phyloP scores from a whole-genome alignment of 1,140 invertebrate genomes.

The Penaeus japonicus region DNA sequence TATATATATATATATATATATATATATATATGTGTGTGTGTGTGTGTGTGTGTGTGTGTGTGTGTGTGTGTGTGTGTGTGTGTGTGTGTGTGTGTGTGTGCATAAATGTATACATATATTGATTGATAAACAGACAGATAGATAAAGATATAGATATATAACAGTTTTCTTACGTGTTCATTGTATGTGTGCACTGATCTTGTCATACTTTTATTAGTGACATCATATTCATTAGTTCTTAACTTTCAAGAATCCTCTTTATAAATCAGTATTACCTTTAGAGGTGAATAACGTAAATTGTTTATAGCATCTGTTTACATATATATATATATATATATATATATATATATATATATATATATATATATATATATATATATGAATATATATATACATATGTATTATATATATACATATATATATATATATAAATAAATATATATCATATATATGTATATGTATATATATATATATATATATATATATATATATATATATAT shows the following conservation, averaged over 20 bases:
- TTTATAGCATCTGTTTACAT: background rate
- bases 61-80: background rate
- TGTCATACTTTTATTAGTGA: too few species aligned
- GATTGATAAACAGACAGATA: background rate
- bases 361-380: conserved; percentile 13
- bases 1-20: background rate
- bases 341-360: conserved; percentile 13
- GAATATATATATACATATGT: background rate
- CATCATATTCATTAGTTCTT: too few species aligned
- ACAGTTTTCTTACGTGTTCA: too few species aligned
- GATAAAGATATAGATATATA: too few species aligned
- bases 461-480: background rate
- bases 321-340: conserved; percentile 13
- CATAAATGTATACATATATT: background rate
- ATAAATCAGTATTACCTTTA: too few species aligned
- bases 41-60: background rate
- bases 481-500: background rate
- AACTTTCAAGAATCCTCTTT: too few species aligned
- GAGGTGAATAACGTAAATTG: too few species aligned
- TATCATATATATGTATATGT: background rate
- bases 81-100: background rate
- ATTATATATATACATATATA: background rate
- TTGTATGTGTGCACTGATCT: too few species aligned
- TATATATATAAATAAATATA: background rate
- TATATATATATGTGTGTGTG: background rate